A percentile compares a stretch with the other conserved stretches of the same genome.
Conservation (phyloP, 2,797 vertebrate species). For the Leuciscus waleckii region DNA sequence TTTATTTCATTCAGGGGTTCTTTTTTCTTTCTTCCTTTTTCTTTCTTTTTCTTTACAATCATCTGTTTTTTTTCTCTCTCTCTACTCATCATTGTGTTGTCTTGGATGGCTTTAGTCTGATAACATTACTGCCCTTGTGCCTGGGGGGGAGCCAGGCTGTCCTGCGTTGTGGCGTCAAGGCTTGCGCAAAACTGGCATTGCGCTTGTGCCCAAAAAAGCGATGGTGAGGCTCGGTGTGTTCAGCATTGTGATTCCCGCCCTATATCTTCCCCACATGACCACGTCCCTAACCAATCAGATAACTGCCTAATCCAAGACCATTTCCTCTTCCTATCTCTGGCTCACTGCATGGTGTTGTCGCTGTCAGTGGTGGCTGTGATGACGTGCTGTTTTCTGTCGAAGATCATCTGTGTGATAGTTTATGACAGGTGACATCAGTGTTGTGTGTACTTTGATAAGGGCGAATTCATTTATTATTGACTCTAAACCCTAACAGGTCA, state of each 20-base stretch:
- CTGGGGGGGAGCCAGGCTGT: constrained; percentile 91
- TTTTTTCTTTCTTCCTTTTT: constrained; percentile 32
- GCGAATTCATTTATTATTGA: neutral
- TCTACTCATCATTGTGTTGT: constrained; percentile 57
- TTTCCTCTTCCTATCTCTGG: constrained; percentile 43
- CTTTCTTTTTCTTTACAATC: constrained; percentile 24
- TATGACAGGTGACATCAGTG: neutral
- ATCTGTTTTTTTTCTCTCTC: constrained; percentile 57
- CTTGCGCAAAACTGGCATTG: constrained; percentile 99
- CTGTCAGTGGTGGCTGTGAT: constrained; percentile 12
- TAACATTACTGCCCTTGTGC: constrained; percentile 90
- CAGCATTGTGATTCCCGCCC: constrained; percentile 68
- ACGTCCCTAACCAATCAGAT: constrained; percentile 48
- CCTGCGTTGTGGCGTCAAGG: constrained; percentile 99
- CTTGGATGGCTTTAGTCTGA: constrained; percentile 87
- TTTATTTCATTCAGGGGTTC: constrained; percentile 53
- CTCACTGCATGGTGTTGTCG: constrained; percentile 47
- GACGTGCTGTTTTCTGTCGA: constrained; percentile 33
- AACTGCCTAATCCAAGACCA: constrained; percentile 26
- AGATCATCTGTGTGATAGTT: neutral
- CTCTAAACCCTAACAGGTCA: constrained; percentile 38
- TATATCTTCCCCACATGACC: constrained; percentile 23
- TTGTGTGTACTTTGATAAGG: neutral
- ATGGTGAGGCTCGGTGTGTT: constrained; percentile 95
- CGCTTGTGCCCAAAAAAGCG: constrained; percentile 94